A percentile compares a stretch with the other conserved stretches of the same genome.
These are phyloP conservation scores for Watsonalla cultraria DNA, from an alignment of 2,888 invertebrate genomes.

Conservation along the genomic window DNA sequence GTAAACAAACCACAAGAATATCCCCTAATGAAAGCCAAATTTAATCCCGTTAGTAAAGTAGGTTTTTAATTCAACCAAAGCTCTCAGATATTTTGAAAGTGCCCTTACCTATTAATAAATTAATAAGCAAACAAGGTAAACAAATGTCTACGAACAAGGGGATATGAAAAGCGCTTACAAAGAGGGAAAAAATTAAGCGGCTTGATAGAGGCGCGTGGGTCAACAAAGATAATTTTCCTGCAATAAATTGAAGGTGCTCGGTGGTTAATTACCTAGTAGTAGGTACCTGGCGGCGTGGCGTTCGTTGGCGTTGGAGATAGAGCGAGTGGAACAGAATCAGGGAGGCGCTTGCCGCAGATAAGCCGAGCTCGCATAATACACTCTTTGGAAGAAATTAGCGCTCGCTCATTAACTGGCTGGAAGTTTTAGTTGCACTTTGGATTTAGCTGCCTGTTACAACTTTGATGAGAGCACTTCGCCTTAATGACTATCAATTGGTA, in stretches of 20 bases:
- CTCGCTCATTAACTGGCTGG: constrained; percentile 42
- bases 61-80: not conserved
- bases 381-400: constrained; percentile 59
- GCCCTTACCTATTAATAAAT: constrained; percentile 24
- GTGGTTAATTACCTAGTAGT: constrained; percentile 47
- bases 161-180: constrained; percentile 45
- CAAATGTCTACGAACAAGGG: constrained; percentile 20
- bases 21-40: not conserved
- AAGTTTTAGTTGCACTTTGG: constrained; percentile 27
- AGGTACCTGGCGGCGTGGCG: constrained; percentile 32
- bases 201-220: constrained; percentile 51
- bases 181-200: constrained; percentile 51
- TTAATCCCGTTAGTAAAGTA: not conserved
- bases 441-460: constrained; percentile 20
- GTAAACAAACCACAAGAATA: not conserved
- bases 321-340: constrained; percentile 31
- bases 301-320: constrained; percentile 40
- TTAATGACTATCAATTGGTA: not conserved
- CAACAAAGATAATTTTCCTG: constrained; percentile 67
- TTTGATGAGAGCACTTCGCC: not conserved
- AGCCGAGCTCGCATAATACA: constrained; percentile 45
- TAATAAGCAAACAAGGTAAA: constrained; percentile 32
- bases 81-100: not conserved
- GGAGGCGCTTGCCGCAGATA: constrained; percentile 37
- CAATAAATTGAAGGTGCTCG: constrained; percentile 56